Conservation (phyloP, 1,140 invertebrate genomes). For the Drosophila dunni region DNA sequence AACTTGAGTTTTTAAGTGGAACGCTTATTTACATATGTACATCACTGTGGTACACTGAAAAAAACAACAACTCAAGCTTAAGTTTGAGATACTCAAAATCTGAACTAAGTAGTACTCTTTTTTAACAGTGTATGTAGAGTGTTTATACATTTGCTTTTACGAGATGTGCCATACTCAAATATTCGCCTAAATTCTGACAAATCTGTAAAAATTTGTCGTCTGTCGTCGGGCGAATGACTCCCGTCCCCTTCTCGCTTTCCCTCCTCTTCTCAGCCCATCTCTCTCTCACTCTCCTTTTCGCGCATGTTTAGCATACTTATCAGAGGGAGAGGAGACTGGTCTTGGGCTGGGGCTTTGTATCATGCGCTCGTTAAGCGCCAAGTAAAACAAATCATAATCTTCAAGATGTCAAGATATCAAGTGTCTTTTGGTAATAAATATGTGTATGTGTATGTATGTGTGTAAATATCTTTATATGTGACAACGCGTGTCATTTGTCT, state of each 20-base stretch:
- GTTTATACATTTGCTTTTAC: conserved; percentile 34
- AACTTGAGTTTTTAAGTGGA: conserved; percentile 62
- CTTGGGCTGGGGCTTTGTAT: conserved; percentile 47
- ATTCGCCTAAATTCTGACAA: conserved; percentile 70
- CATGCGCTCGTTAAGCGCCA: conserved; percentile 74
- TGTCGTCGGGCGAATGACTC: conserved; percentile 53
- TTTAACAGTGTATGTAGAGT: no score
- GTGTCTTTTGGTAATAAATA: conserved; percentile 8
- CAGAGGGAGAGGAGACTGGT: not conserved
- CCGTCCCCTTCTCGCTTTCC: not conserved
- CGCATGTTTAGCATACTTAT: conserved; percentile 76
- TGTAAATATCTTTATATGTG: conserved; percentile 48
- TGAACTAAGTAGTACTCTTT: no score
- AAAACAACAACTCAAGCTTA: no score
- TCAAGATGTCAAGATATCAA: conserved; percentile 58
- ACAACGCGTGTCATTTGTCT: conserved; percentile 74
- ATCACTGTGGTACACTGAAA: no score
- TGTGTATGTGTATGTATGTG: no score
- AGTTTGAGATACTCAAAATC: no score
- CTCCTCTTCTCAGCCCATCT: not conserved
- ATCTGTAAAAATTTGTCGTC: conserved; percentile 77
- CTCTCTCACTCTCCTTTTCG: not conserved
- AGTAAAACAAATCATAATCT: conserved; percentile 83
- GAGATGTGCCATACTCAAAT: conserved; percentile 4
- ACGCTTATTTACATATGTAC: conserved; percentile 32